Percentiles rank a stretch among this genome's conserved stretches.
Conservation (phyloP, 2,888 invertebrate species). For the Stenoptilia bipunctidactyla region DNA sequence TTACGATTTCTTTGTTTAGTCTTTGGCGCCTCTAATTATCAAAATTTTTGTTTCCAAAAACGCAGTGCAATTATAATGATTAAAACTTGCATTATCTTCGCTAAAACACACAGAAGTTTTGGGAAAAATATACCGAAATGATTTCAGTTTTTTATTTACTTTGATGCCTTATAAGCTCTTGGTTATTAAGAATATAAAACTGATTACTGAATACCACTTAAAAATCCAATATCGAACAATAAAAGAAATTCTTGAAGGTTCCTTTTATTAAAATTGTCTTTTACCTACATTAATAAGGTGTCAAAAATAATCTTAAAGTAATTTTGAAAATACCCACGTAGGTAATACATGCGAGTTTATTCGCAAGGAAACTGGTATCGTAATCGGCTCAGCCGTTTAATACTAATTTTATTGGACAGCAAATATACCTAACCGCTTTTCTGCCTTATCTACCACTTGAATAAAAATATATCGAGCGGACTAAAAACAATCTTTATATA, state of each 20-base stretch:
- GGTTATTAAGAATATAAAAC: background rate
- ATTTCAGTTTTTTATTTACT: no score
- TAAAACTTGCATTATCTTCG: no score
- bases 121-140: no score
- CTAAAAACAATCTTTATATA: background rate
- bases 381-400: conserved; percentile 49
- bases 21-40: no score
- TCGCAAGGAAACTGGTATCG: conserved; percentile 43
- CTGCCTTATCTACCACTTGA: conserved; percentile 22
- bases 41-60: no score
- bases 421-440: conserved; percentile 39
- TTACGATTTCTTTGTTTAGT: no score
- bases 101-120: no score
- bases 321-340: background rate
- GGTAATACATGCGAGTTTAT: conserved; percentile 28
- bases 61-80: no score
- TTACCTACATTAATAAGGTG: background rate
- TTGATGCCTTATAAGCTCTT: no score
- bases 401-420: conserved; percentile 62
- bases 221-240: background rate
- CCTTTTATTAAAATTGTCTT: background rate
- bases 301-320: background rate
- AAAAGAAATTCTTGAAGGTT: background rate
- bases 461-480: background rate
- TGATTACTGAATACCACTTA: background rate